A percentile compares a stretch with the other conserved stretches of the same genome.
phyloP scores from a whole-genome alignment of 30 jellyfish, hydroid and myxozoan genomes.

The Chironex yamaguchii region DNA sequence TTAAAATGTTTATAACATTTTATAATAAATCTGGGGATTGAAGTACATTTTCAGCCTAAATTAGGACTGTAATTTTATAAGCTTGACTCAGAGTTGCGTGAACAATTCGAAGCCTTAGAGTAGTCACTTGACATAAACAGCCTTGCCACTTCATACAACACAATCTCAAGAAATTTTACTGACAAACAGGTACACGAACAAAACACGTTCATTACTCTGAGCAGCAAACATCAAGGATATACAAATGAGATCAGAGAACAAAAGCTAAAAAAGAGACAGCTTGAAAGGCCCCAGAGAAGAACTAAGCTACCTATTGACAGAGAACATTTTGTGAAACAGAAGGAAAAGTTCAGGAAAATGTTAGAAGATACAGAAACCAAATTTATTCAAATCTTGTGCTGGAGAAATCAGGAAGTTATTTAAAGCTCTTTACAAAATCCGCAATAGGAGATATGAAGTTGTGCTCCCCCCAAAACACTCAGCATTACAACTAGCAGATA shows the following conservation, averaged over 20 bases:
- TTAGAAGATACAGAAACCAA: conserved; percentile 41
- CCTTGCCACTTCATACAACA: conserved; percentile 58
- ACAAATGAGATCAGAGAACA: conserved; percentile 61
- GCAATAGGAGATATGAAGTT: conserved; percentile 54
- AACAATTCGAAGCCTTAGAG: conserved; percentile 66
- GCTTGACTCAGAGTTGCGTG: conserved; percentile 66
- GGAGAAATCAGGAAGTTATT: conserved; percentile 58
- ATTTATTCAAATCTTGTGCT: conserved; percentile 55
- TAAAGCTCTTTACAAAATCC: conserved; percentile 38
- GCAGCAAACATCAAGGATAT: conserved; percentile 62
- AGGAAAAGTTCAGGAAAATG: conserved; percentile 53
- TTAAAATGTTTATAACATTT: no score
- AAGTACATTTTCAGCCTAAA: no score
- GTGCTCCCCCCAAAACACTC: conserved; percentile 65
- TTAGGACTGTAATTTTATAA: no score
- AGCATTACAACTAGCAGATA: conserved; percentile 51
- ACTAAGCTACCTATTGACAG: conserved; percentile 65
- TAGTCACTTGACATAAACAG: conserved; percentile 55
- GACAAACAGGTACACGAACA: conserved; percentile 67
- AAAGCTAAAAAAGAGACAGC: conserved; percentile 56
- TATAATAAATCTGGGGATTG: no score
- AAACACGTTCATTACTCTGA: conserved; percentile 31
- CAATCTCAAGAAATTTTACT: conserved; percentile 61
- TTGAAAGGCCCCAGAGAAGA: conserved; percentile 68
- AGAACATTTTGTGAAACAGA: conserved; percentile 62